Base-by-base conservation (phyloP, 2,888 invertebrate genomes). In the Netelia virgata region DNA sequence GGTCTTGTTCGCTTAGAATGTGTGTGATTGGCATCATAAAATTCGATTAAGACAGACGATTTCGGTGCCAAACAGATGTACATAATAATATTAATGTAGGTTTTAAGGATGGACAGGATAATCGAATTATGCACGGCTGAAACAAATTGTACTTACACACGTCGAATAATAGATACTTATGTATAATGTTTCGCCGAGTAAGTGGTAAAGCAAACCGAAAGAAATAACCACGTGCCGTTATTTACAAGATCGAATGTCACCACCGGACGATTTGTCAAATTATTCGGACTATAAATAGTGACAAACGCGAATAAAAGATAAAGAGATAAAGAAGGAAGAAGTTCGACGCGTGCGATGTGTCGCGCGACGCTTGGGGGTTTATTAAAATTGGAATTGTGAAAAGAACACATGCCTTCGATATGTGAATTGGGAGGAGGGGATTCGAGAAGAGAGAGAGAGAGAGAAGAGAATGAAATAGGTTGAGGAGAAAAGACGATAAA, bases 1-100 rank as follows among this genome's bases (percentile, higher is more conserved):
- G 23, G 61, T 78, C 80, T 82, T 68, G 53, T 79, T 86, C 82
- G 73, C 82, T 81, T 82, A 69, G 76, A 76, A 84, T 85, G 83
- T 86, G 87, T 86, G 85, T 81, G 73, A 77, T 86, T 87, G 87
- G 89, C 87, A 89, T 88, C 87, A 87, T 10, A 47, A 87, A 55
- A 72, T 78, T 84, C 84, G 84, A 69, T 80, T 83, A 83, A 85
- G 86, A 89, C 87, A 87, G 87, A 90, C 89, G 88, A 88, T 91
- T 90, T 87, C 88, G 92, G 93, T 93, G 93, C 93, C 93, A 93
- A 93, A 92, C 86, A 91, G 91, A 91, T 93, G 93, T 92, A 93
- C 84, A 93, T 93, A 93, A 90, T 91, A 92, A 90, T 91, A 90
- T 91, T 91, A 92, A 91, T 89, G 88, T 92, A 91, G 90, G 86